Percentiles rank a stretch among this genome's conserved stretches.
phyloP scores from a whole-genome alignment of 2,888 invertebrate species.

The Nowickia ferox region DNA sequence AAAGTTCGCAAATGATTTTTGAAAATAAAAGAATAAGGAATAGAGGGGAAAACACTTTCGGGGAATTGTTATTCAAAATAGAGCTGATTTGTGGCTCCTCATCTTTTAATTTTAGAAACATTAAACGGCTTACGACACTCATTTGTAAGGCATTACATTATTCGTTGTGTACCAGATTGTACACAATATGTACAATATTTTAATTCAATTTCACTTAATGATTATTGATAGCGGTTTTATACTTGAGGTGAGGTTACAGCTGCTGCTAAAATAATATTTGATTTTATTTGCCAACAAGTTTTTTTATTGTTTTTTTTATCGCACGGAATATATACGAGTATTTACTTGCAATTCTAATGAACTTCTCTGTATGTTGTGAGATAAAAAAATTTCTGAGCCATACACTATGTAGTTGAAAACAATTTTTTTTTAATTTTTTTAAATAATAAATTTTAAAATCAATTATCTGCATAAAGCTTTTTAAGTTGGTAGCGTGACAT shows the following conservation, averaged over 20 bases:
- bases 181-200: neutral
- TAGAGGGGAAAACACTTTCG: no score
- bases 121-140: neutral
- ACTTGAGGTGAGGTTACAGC: conserved; percentile 29
- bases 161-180: neutral
- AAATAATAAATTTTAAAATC: conserved; percentile 15
- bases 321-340: neutral
- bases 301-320: neutral
- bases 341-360: neutral
- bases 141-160: neutral
- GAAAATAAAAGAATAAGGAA: no score
- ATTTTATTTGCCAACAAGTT: no score
- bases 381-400: neutral
- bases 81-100: neutral
- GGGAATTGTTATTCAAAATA: no score
- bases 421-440: conserved; percentile 17
- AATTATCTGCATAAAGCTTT: conserved; percentile 19
- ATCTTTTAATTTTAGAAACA: neutral
- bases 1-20: no score
- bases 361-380: conserved; percentile 7
- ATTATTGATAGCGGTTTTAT: conserved; percentile 40
- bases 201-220: conserved; percentile 14
- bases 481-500: conserved; percentile 37
- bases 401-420: neutral
- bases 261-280: conserved; percentile 45